Evolutionary conservation across 1,140 invertebrate species (phyloP), one percentile per base, ranked within the genome.

Genomic region (Drosophila simulans): DNA sequence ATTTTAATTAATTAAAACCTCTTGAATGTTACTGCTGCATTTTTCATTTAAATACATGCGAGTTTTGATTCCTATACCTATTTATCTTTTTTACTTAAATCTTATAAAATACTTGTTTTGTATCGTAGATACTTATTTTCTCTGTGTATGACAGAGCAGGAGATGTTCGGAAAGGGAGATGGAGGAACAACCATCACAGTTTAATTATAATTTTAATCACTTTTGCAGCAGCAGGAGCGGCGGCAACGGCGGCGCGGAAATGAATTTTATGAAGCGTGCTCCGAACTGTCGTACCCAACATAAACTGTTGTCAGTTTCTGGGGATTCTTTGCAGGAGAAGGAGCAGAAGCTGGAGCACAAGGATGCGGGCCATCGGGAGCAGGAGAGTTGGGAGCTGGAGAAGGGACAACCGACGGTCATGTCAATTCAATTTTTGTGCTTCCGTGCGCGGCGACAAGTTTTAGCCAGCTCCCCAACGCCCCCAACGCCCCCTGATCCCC

Each of bases 181-280:
- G 22, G 74, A 51, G 57, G 45, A 63, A 77, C 62, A 79, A 57
- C 68, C 76, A 86, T 81, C 81, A 84, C 84, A 88, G 84, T 88
- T 88, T 88, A 88, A 88, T 88, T 88, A 88, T 88, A 88, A 88
- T 88, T 88, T 88, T 88, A 88, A 88, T 88, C 84, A 88, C 84
- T 88, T 88, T 88, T 89, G 84, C 84, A 84, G 77, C 74, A 78
- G 77, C 81, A 45, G 62, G 25, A 66, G 66, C 35, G 27, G 35
- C 25, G 15, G 43, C 64, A 27, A 57, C 53, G 65, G 74, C 82
- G 84, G 73, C 80, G 63, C 80, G 84, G 85, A 88, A 88, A 88
- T 88, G 84, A 88, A 88, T 89, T 82, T 88, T 89, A 84, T 89
- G 85, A 89, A 89, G 79, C 84, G 85, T 88, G 70, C 75, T 81